Evolutionary conservation across 2,113 vertebrate species (phyloP).

Genomic region (Serinus canaria): DNA sequence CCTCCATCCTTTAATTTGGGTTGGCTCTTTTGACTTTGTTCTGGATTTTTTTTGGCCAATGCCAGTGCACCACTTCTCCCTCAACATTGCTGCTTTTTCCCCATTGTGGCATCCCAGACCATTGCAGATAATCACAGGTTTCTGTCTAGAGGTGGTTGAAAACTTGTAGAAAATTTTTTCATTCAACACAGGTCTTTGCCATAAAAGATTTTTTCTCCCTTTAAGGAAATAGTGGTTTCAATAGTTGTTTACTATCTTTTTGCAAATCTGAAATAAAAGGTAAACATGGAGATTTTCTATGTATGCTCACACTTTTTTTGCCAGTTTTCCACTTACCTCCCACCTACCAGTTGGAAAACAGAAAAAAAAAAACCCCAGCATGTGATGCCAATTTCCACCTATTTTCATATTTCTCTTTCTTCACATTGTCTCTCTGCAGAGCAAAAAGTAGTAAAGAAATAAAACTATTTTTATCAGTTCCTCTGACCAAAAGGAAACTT

Average conservation of each 20-base stretch:
- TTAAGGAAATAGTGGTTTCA: neutral
- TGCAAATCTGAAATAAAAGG: conserved; percentile 50
- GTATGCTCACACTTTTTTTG: conserved; percentile 54
- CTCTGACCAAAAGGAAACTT: neutral
- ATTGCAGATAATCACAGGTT: neutral
- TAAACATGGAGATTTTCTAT: conserved; percentile 27
- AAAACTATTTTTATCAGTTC: neutral
- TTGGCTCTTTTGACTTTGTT: neutral
- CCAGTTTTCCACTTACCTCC: conserved; percentile 62
- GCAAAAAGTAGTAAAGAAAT: neutral
- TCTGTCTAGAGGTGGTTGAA: neutral
- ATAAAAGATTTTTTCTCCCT: neutral
- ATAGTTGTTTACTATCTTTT: conserved; percentile 48
- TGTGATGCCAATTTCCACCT: conserved; percentile 29
- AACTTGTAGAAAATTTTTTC: neutral
- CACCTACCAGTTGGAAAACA: conserved; percentile 61
- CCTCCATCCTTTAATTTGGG: neutral
- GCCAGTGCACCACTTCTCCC: neutral
- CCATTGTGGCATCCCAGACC: neutral
- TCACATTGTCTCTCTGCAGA: neutral
- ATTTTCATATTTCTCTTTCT: conserved; percentile 35
- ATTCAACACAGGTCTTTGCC: neutral
- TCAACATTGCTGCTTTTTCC: neutral
- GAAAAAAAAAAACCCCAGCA: neutral
- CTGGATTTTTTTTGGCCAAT: neutral